A percentile compares a stretch with the other conserved stretches of the same genome.
Conservation (phyloP, 2,888 invertebrate species). For the Drosophila putrida region DNA sequence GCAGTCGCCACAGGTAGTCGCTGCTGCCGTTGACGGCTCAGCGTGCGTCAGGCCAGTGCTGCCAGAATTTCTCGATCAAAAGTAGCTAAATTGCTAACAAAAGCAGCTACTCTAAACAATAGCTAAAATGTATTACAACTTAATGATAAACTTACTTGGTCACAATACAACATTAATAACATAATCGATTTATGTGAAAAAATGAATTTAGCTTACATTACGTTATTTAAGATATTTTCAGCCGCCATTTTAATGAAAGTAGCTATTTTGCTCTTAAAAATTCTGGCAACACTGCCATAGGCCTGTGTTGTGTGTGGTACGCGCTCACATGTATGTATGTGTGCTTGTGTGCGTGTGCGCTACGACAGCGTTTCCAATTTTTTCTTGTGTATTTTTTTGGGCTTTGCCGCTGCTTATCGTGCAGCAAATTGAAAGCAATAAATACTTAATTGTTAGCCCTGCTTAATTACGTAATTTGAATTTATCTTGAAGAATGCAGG, state of each 20-base stretch:
- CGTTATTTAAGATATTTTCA: too few species aligned
- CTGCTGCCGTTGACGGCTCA: slow-evolving; percentile 28
- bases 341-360: slow-evolving; percentile 16
- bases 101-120: too few species aligned
- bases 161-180: too few species aligned
- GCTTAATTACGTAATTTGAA: slow-evolving; percentile 73
- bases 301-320: not conserved
- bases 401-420: slow-evolving; percentile 61
- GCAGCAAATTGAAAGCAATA: slow-evolving; percentile 74
- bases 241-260: too few species aligned
- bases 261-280: too few species aligned
- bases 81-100: too few species aligned
- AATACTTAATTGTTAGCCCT: slow-evolving; percentile 73
- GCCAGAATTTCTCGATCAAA: too few species aligned
- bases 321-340: slow-evolving; percentile 3
- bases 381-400: slow-evolving; percentile 27
- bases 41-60: slow-evolving; percentile 12
- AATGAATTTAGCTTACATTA: too few species aligned
- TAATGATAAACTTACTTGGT: too few species aligned
- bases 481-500: slow-evolving; percentile 55
- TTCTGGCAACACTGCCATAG: too few species aligned
- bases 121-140: too few species aligned
- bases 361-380: slow-evolving; percentile 37
- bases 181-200: too few species aligned
- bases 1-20: slow-evolving; percentile 59